Conservation (phyloP, 2,888 invertebrate genomes). For the Lordiphosa fenestrarum region DNA sequence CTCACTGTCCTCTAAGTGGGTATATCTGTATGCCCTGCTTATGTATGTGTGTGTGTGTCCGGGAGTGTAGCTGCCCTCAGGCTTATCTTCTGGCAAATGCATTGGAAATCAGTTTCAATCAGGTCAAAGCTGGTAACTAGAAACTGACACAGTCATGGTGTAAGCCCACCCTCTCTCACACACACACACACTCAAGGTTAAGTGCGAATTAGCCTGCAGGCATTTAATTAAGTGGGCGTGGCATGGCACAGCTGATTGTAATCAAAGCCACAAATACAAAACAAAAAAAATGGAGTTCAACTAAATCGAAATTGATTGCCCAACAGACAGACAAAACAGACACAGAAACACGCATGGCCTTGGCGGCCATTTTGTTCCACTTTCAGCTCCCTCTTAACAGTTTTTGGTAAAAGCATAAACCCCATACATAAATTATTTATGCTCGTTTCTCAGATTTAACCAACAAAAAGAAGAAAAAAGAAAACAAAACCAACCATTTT, state of each 20-base stretch:
- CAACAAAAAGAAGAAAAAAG: too few species aligned
- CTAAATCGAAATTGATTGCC: constrained; percentile 72
- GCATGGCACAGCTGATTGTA: constrained; percentile 42
- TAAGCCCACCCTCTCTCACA: neutral
- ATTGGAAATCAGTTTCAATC: constrained; percentile 17
- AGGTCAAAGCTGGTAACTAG: constrained; percentile 4
- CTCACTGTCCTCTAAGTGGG: constrained; percentile 2
- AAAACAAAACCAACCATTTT: neutral
- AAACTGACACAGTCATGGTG: neutral
- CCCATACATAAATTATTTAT: neutral
- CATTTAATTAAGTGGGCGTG: constrained; percentile 71
- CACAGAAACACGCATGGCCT: constrained; percentile 34
- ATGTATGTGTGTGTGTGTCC: constrained; percentile 3
- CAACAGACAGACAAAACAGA: constrained; percentile 29
- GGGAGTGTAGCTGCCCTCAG: constrained; percentile 6
- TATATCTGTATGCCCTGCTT: too few species aligned
- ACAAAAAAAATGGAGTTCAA: constrained; percentile 7
- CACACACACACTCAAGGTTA: constrained; percentile 41
- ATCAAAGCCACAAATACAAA: constrained; percentile 39
- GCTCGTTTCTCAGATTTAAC: too few species aligned
- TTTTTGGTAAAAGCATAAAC: neutral
- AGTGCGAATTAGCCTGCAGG: constrained; percentile 52
- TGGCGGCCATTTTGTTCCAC: constrained; percentile 48
- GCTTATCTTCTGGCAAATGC: constrained; percentile 26
- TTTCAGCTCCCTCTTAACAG: neutral